Percentiles rank a stretch among this genome's conserved stretches.
These are phyloP conservation scores for Lepus europaeus DNA, from an alignment of 2,113 vertebrate genomes.

Conservation along the genomic window DNA sequence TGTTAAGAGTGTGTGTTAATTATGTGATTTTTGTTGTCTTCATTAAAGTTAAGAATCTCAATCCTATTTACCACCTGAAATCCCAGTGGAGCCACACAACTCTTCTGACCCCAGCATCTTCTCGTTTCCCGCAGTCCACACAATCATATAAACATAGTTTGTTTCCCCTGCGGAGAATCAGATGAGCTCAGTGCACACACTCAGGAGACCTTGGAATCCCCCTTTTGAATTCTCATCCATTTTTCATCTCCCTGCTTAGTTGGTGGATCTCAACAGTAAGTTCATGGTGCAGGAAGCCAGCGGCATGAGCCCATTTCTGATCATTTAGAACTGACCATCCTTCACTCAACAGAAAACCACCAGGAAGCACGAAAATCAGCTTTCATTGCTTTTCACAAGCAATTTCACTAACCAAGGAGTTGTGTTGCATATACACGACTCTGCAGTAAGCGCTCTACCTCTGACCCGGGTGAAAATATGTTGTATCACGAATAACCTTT, in stretches of 20 bases:
- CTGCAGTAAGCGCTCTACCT: slow-evolving; percentile 53
- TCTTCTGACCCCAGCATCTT: slow-evolving; percentile 75
- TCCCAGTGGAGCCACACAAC: slow-evolving; percentile 71
- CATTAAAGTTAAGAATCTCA: slow-evolving; percentile 81
- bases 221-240: slow-evolving; percentile 54
- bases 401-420: slow-evolving; percentile 74
- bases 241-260: slow-evolving; percentile 24
- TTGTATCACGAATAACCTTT: slow-evolving; percentile 56
- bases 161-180: slow-evolving; percentile 69
- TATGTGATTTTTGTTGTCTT: slow-evolving; percentile 83
- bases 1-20: slow-evolving; percentile 86
- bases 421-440: slow-evolving; percentile 38
- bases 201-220: slow-evolving; percentile 56
- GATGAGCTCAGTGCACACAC: slow-evolving; percentile 59
- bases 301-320: slow-evolving; percentile 40
- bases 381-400: slow-evolving; percentile 50
- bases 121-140: slow-evolving; percentile 63
- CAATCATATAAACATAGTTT: slow-evolving; percentile 75
- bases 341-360: slow-evolving; percentile 74
- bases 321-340: slow-evolving; percentile 64
- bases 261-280: not conserved
- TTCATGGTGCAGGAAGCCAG: slow-evolving; percentile 19
- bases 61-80: slow-evolving; percentile 84
- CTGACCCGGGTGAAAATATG: slow-evolving; percentile 28
- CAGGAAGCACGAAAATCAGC: slow-evolving; percentile 63